These are phyloP conservation scores for Lophura nycthemera DNA, from an alignment of 2,113 vertebrate species.

Conservation along the genomic window DNA sequence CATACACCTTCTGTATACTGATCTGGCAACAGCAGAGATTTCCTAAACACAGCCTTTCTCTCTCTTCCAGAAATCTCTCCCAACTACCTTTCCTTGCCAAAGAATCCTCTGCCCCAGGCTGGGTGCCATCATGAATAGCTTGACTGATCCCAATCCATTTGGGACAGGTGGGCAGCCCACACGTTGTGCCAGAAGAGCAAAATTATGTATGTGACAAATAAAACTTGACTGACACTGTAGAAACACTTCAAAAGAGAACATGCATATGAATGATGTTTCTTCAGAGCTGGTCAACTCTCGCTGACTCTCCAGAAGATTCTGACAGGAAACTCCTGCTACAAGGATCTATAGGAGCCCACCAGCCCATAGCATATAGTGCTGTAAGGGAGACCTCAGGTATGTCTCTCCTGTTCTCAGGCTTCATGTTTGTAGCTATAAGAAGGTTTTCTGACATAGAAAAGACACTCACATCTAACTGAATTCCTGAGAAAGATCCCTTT, in stretches of 20 bases:
- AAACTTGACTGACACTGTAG: neutral
- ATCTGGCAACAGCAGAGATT: neutral
- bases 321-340: neutral
- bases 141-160: neutral
- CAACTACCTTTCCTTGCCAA: neutral
- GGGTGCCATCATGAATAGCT: neutral
- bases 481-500: neutral
- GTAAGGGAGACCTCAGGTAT: neutral
- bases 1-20: neutral
- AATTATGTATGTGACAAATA: neutral
- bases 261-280: neutral
- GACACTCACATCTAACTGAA: neutral
- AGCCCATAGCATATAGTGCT: neutral
- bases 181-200: neutral
- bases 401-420: neutral
- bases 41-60: neutral
- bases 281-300: neutral
- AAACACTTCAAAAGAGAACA: neutral
- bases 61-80: neutral
- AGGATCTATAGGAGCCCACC: neutral
- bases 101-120: neutral
- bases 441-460: neutral
- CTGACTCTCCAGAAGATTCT: neutral
- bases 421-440: neutral
- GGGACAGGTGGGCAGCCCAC: neutral